Base-by-base conservation (phyloP, 2,888 invertebrate species). In the Antheraea yamamai region DNA sequence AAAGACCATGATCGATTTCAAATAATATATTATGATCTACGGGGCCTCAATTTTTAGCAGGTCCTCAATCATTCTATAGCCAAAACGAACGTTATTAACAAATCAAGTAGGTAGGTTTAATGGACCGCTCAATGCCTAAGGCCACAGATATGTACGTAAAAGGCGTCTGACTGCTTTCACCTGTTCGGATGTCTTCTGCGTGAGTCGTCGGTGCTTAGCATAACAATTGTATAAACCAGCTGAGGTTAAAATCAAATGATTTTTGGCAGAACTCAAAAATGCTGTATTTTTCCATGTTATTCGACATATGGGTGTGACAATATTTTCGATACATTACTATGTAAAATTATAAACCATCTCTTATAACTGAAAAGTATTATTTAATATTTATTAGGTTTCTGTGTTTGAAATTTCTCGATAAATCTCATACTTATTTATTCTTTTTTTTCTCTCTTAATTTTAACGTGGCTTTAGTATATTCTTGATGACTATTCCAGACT, bases 151-250 rank as follows among this genome's bases (percentile, higher is more conserved):
- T 71, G 74, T 61, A 58, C 39, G 64, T 72, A 74, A 74, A 73
- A 73, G 73, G 66, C 26, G 72, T 68, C 72, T 66, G 55, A 55
- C 73, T 52, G 72, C 76, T 76, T 76, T 76, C 76, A 76, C 76
- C 76, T 74, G 76, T 71, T 73, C 70, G 68, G 61, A 75, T 70
- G 68, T 26, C 61, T 68, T 66, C 64, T 73, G 73, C 75, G 73
- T 75, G 73, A 71, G 58, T 66, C n/a, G 68, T 10, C 74, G 26
- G 68, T 68, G 39, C 26, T 75, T 72, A 58, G 55, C 70, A 35
- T 71, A 30, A 75, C 75, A 75, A 75, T 73, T 73, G 75, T 75
- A 52, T 52, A 73, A 70, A 39, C 30, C 74, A 55, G 52, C 68
- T 35, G 30, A 20, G 23, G 30, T 66, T 74, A 18, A 47, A 55